Evolutionary conservation across 30 jellyfish, hydroid and myxozoan species (phyloP).

Genomic region (Turritopsis rubra): DNA sequence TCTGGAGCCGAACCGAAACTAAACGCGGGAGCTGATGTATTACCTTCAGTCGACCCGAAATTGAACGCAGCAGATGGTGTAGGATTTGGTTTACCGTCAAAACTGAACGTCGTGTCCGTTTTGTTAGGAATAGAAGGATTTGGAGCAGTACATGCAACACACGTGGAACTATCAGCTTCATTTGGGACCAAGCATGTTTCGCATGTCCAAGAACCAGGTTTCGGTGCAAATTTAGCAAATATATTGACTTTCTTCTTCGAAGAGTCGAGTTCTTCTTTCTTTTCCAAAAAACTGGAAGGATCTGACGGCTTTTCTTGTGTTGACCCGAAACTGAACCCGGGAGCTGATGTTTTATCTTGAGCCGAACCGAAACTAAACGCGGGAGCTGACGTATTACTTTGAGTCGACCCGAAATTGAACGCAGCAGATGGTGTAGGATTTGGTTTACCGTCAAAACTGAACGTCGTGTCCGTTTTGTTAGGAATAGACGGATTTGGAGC

Average conservation of each 20-base stretch:
- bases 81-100: not conserved
- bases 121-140: conserved; percentile 9
- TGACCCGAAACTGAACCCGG: conserved; percentile 47
- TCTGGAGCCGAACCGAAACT: not conserved
- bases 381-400: not conserved
- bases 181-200: conserved; percentile 25
- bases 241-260: not conserved
- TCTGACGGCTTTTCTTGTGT: conserved; percentile 47
- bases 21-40: conserved; percentile 30
- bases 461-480: not conserved
- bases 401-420: not conserved
- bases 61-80: conserved; percentile 1
- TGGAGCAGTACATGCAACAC: conserved; percentile 32
- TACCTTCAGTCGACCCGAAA: conserved; percentile 62
- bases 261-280: not conserved
- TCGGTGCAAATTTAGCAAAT: conserved; percentile 25
- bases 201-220: conserved; percentile 27
- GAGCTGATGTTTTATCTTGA: not conserved
- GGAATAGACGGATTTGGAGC: not conserved
- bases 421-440: not conserved
- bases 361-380: conserved; percentile 22
- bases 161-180: not conserved
- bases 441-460: not conserved
- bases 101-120: conserved; percentile 30
- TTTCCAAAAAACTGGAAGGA: not conserved